Conservation (phyloP, 1,140 invertebrate species). For the Schlechtendalia chinensis region DNA sequence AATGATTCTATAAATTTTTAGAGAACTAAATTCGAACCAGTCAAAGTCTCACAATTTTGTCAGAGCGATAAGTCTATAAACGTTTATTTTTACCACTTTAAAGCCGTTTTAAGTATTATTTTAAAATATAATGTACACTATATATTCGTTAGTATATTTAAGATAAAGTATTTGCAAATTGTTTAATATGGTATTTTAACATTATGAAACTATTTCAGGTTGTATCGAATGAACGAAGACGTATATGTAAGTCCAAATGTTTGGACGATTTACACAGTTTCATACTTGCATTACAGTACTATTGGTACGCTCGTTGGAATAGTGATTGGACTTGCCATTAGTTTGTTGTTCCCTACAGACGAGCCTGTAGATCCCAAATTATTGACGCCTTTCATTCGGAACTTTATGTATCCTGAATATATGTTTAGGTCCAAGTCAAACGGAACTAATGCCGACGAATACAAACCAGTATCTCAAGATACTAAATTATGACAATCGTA, state of each 20-base stretch:
- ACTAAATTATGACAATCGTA: not conserved
- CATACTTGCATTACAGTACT: slow-evolving; percentile 67
- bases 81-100: no score
- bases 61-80: no score
- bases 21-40: no score
- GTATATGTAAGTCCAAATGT: slow-evolving; percentile 17
- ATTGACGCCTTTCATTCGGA: slow-evolving; percentile 51
- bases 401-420: not conserved
- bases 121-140: no score
- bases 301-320: slow-evolving; percentile 68
- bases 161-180: no score
- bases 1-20: no score
- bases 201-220: not conserved
- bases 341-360: slow-evolving; percentile 57
- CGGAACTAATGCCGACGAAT: not conserved
- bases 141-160: no score
- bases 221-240: slow-evolving; percentile 10
- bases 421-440: not conserved
- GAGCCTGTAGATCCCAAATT: slow-evolving; percentile 51
- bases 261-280: not conserved
- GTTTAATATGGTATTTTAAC: no score
- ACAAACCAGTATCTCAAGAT: not conserved
- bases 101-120: no score
- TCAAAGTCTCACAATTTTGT: no score
- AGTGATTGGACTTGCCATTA: slow-evolving; percentile 67